Conservation (phyloP, 2,797 vertebrate genomes). For the Clarias platycephalus region DNA sequence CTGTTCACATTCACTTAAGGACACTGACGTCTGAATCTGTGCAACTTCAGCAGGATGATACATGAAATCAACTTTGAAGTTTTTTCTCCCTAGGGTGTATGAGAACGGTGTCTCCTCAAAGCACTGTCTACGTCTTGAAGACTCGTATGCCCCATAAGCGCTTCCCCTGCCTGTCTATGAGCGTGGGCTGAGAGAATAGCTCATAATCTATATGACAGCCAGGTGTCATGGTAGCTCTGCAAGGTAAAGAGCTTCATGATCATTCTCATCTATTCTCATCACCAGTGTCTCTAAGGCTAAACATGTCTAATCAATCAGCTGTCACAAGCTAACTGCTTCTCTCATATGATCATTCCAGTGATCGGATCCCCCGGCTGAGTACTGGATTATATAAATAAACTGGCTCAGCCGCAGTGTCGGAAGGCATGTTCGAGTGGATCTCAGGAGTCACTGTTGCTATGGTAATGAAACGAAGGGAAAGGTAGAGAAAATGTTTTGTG, state of each 20-base stretch:
- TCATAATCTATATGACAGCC: slow-evolving; percentile 48
- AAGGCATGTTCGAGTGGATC: slow-evolving; percentile 46
- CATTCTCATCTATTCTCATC: slow-evolving; percentile 40
- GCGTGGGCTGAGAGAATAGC: slow-evolving; percentile 39
- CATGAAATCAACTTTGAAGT: background rate
- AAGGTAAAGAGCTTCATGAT: slow-evolving; percentile 47
- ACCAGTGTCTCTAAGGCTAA: slow-evolving; percentile 38
- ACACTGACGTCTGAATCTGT: background rate
- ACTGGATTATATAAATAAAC: slow-evolving; percentile 51
- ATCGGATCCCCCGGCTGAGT: slow-evolving; percentile 47
- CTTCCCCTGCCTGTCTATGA: slow-evolving; percentile 36
- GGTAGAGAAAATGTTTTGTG: slow-evolving; percentile 39
- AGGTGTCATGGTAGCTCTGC: slow-evolving; percentile 41
- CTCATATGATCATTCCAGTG: slow-evolving; percentile 43
- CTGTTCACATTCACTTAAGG: slow-evolving; percentile 26
- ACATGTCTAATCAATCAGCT: slow-evolving; percentile 49
- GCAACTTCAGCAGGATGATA: background rate
- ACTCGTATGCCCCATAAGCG: slow-evolving; percentile 27
- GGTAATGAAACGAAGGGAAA: slow-evolving; percentile 50
- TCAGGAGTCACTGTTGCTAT: slow-evolving; percentile 56
- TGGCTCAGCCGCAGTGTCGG: slow-evolving; percentile 40
- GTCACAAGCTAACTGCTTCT: slow-evolving; percentile 39
- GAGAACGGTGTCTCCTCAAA: background rate
- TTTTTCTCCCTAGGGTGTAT: background rate
- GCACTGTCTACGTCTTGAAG: slow-evolving; percentile 2